phyloP scores from a whole-genome alignment of 2,113 vertebrate genomes.

The Brachypteracias leptosomus region DNA sequence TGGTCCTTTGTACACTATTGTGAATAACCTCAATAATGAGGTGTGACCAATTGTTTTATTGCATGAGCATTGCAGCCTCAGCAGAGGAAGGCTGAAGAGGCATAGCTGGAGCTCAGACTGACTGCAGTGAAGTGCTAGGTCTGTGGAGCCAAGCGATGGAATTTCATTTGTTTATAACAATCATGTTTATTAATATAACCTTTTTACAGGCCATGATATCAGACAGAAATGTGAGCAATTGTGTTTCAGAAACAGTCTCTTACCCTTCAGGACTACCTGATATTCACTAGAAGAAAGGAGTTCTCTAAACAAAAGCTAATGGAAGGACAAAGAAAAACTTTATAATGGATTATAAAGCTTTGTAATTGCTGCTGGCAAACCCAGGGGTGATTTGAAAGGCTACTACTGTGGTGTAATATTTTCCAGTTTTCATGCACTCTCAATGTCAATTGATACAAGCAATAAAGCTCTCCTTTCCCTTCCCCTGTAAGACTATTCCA shows the following conservation, averaged over 20 bases:
- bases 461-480: constrained; percentile 26
- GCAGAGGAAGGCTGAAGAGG: background rate
- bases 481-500: constrained; percentile 62
- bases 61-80: background rate
- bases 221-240: background rate
- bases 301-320: background rate
- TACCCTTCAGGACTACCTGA: background rate
- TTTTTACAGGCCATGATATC: background rate
- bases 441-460: constrained; percentile 35
- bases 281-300: background rate
- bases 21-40: constrained; percentile 8
- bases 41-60: constrained; percentile 15
- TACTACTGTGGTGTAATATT: background rate
- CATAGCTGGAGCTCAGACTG: background rate
- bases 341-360: background rate
- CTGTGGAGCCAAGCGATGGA: background rate
- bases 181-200: background rate
- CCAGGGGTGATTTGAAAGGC: background rate
- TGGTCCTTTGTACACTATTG: background rate
- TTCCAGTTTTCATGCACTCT: constrained; percentile 28
- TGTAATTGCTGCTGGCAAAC: background rate
- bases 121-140: background rate
- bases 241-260: background rate
- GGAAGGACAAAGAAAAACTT: background rate
- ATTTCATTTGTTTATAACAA: background rate